A percentile compares a stretch with the other conserved stretches of the same genome.
Conservation (phyloP, 2,797 vertebrate species). For the Galaxias olidus region DNA sequence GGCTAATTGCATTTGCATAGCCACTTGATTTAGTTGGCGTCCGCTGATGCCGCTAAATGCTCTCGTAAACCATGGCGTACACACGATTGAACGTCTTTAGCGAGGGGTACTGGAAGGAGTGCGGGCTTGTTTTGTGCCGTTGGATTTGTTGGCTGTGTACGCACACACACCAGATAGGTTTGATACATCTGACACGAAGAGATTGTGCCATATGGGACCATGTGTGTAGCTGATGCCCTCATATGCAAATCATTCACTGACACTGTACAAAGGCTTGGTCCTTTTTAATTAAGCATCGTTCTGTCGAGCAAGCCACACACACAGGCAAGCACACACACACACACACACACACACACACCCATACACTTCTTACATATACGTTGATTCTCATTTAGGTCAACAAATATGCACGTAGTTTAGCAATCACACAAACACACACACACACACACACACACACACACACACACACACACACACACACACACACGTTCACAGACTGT, state of each 20-base stretch:
- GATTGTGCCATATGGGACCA: constrained; percentile 65
- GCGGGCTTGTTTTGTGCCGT: not conserved
- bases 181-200: constrained; percentile 12
- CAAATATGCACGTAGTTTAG: not conserved
- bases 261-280: constrained; percentile 55
- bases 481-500: constrained; percentile 51
- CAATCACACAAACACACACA: constrained; percentile 6
- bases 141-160: constrained; percentile 9
- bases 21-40: constrained; percentile 44
- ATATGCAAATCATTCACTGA: constrained; percentile 64
- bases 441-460: constrained; percentile 10
- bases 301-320: constrained; percentile 16
- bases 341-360: constrained; percentile 38
- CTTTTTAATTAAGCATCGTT: constrained; percentile 51
- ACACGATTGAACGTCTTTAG: not conserved
- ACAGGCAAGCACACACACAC: constrained; percentile 34
- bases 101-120: no score
- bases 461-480: constrained; percentile 23
- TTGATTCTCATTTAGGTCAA: not conserved
- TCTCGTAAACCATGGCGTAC: constrained; percentile 19
- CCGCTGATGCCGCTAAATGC: constrained; percentile 49
- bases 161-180: not conserved
- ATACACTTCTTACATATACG: constrained; percentile 33
- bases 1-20: constrained; percentile 82
- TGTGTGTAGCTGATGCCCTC: constrained; percentile 31